Evolutionary conservation across 92 coral and sea anemone species (phyloP), one percentile per base, ranked within the genome.

Genomic region (Paragorgia papillata): DNA sequence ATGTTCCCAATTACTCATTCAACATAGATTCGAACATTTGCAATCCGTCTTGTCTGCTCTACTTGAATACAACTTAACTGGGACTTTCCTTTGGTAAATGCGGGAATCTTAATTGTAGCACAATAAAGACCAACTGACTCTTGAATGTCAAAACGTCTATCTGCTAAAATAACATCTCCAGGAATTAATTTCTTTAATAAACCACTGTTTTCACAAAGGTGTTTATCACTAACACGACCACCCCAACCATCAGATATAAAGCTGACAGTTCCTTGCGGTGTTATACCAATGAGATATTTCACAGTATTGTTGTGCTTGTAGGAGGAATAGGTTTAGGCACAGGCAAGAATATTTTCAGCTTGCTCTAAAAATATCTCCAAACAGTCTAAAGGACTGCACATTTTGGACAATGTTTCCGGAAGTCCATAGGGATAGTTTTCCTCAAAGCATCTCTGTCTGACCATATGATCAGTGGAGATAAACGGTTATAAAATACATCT

Each of bases 361-460:
- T 59, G 34, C 44, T 73, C 79, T 40, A 73, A 73, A 29, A 73
- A 73, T 25, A 51, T 54, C 33, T 73, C 79, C 28, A 73, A 68
- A 65, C 86, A 81, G 76, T 85, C 83, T 51, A 84, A 26, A 84
- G 68, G 57, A 84, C 88, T 15, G 75, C 88, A 78, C 88, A 84
- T 55, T 73, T 73, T 33, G 88, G 88, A n/a, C 69, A 79, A 54
- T 84, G 79, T 56, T 79, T 84, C 26, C 85, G 53, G 73, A 84
- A 84, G 69, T 86, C 89, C 83, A 86, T 41, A 27, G 89, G 89
- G 25, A 69, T 53, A 34, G 75, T 63, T 31, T 80, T 80, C 40
- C 63, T 50, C 25, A 29, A 31, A 7, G 40, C 28, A 49, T 14
- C 55, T n/a, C 73, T 65, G 2, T 56, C 81, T 21, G 81, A 60